A percentile compares a stretch with the other conserved stretches of the same genome.
Evolutionary conservation across 2,797 vertebrate species (phyloP).

Genomic region (Tragopan temminckii): DNA sequence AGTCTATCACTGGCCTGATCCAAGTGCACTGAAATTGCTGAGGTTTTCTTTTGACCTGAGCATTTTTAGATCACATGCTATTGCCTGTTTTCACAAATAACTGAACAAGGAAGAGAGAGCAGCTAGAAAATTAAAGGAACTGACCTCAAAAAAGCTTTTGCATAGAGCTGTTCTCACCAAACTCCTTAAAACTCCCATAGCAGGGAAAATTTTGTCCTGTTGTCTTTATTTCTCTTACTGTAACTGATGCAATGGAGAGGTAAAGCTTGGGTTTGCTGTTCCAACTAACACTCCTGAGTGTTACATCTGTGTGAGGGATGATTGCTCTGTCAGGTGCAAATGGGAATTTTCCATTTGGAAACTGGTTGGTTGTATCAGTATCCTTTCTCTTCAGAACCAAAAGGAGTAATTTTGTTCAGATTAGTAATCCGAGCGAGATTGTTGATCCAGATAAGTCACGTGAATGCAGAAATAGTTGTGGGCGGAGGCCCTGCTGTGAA

Average conservation of each 20-base stretch:
- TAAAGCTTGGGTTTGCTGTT: background rate
- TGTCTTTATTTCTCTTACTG: fast-evolving
- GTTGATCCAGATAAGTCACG: background rate
- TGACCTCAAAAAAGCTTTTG: background rate
- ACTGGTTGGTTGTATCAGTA: background rate
- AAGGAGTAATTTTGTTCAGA: background rate
- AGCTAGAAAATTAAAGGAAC: background rate
- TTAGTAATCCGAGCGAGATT: background rate
- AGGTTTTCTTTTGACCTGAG: background rate
- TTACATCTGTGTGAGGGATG: background rate
- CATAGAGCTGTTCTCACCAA: background rate
- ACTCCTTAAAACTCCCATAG: background rate
- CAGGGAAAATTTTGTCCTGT: background rate
- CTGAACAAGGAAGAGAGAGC: background rate
- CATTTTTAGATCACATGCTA: background rate
- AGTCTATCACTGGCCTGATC: background rate
- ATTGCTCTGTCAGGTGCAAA: background rate
- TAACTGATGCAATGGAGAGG: background rate
- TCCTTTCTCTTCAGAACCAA: background rate
- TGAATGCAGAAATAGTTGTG: background rate
- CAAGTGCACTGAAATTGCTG: background rate
- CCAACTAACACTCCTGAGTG: background rate
- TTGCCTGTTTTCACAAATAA: background rate
- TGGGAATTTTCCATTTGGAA: background rate
- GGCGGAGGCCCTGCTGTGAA: background rate